A percentile compares a stretch with the other conserved stretches of the same genome.
phyloP scores from a whole-genome alignment of 2,888 invertebrate genomes.

The Chironomus tentans region DNA sequence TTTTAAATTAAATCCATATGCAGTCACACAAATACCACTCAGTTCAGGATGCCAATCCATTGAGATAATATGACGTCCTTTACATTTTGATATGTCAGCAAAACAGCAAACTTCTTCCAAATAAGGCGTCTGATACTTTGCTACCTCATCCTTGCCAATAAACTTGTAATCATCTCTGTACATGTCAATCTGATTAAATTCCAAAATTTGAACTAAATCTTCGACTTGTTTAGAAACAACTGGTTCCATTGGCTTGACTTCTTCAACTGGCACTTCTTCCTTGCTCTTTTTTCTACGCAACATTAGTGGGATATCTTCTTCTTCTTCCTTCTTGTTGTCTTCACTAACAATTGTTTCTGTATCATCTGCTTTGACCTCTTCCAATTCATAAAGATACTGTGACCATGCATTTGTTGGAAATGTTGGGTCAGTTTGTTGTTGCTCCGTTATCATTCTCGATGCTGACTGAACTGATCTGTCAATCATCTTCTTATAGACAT shows the following conservation, averaged over 20 bases:
- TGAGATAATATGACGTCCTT: conserved; percentile 55
- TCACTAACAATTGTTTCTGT: conserved; percentile 33
- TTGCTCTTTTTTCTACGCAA: conserved; percentile 21
- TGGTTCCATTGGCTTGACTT: conserved; percentile 31
- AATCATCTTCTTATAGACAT: conserved; percentile 49
- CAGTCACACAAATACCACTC: conserved; percentile 57
- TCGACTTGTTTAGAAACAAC: conserved; percentile 37
- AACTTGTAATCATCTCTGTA: conserved; percentile 41
- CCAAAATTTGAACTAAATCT: conserved; percentile 36
- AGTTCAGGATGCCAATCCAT: conserved; percentile 62
- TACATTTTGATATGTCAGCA: conserved; percentile 53
- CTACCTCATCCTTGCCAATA: conserved; percentile 34
- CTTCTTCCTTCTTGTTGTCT: conserved; percentile 33
- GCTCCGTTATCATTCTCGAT: conserved; percentile 42
- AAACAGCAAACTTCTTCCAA: conserved; percentile 49
- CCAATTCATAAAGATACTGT: conserved; percentile 49
- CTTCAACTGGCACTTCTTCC: conserved; percentile 29
- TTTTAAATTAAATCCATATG: conserved; percentile 54
- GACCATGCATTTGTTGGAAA: conserved; percentile 62
- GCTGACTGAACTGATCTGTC: conserved; percentile 51
- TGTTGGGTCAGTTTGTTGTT: conserved; percentile 57
- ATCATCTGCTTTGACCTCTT: conserved; percentile 29
- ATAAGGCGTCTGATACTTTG: conserved; percentile 35
- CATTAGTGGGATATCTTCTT: conserved; percentile 28
- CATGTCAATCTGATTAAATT: conserved; percentile 42